phyloP scores from a whole-genome alignment of 2,888 invertebrate genomes.

The Xanthorhoe designata region DNA sequence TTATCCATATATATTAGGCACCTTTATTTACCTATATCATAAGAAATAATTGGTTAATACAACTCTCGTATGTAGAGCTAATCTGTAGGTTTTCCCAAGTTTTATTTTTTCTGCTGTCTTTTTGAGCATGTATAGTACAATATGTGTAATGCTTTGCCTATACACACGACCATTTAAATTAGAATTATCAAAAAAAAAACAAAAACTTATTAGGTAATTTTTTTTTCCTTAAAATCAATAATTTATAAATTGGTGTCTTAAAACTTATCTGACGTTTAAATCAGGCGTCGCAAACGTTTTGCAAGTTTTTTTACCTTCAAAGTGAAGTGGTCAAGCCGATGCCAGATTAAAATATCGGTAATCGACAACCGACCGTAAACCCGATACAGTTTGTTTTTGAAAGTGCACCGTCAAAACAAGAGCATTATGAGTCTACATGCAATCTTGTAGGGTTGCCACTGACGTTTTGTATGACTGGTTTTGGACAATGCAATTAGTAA shows the following conservation, averaged over 20 bases:
- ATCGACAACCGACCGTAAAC: constrained; percentile 47
- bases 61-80: too few relatives aligned
- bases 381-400: constrained; percentile 62
- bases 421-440: constrained; percentile 56
- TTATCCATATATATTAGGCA: too few relatives aligned
- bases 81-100: too few relatives aligned
- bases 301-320: constrained; percentile 1
- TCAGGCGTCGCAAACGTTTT: neutral
- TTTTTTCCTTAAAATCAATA: too few relatives aligned
- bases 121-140: too few relatives aligned
- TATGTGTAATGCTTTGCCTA: too few relatives aligned
- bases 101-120: too few relatives aligned
- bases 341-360: constrained; percentile 55
- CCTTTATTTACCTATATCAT: too few relatives aligned
- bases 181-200: too few relatives aligned
- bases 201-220: too few relatives aligned
- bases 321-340: constrained; percentile 28
- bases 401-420: constrained; percentile 62
- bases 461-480: neutral
- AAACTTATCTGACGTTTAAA: neutral
- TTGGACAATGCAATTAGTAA: neutral
- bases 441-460: constrained; percentile 37
- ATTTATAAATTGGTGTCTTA: neutral
- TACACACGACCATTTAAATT: too few relatives aligned
- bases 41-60: too few relatives aligned